phyloP scores from a whole-genome alignment of 2,113 vertebrate genomes.

The Neolamprologus falcicula region DNA sequence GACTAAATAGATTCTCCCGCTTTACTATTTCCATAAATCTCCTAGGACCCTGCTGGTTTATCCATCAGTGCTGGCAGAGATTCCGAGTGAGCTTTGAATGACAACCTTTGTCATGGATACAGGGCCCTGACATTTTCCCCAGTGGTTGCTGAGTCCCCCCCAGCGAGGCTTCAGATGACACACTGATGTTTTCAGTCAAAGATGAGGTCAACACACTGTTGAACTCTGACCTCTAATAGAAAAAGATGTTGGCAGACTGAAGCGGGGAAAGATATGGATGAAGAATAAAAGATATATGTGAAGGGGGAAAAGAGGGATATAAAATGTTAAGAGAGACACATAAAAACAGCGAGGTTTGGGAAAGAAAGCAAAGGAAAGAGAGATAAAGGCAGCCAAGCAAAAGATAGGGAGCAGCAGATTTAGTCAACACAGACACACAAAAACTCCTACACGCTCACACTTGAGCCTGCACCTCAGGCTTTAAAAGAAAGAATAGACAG shows the following conservation, averaged over 20 bases:
- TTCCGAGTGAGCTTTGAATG: constrained; percentile 6
- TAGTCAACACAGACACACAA: constrained; percentile 36
- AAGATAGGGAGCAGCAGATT: constrained; percentile 37
- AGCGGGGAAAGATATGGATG: background rate
- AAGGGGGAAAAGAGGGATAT: background rate
- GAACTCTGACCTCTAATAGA: background rate
- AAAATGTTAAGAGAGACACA: background rate
- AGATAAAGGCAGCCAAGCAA: constrained; percentile 8
- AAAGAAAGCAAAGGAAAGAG: background rate
- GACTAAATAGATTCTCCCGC: background rate
- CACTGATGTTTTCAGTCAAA: background rate
- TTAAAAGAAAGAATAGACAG: constrained; percentile 1
- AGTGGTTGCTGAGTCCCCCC: background rate
- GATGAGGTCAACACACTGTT: constrained; percentile 1
- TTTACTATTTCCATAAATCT: background rate
- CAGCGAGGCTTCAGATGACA: background rate
- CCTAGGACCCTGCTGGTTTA: background rate
- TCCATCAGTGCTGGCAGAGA: background rate
- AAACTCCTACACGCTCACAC: constrained; percentile 38
- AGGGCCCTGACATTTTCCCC: background rate
- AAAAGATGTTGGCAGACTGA: background rate
- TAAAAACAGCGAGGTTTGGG: background rate
- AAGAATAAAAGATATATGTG: background rate
- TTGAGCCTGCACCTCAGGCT: constrained; percentile 29
- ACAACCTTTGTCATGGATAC: constrained; percentile 16